Percentiles rank a stretch among this genome's conserved stretches.
Conservation (phyloP, 2,797 vertebrate species). For the Crenichthys baileyi region DNA sequence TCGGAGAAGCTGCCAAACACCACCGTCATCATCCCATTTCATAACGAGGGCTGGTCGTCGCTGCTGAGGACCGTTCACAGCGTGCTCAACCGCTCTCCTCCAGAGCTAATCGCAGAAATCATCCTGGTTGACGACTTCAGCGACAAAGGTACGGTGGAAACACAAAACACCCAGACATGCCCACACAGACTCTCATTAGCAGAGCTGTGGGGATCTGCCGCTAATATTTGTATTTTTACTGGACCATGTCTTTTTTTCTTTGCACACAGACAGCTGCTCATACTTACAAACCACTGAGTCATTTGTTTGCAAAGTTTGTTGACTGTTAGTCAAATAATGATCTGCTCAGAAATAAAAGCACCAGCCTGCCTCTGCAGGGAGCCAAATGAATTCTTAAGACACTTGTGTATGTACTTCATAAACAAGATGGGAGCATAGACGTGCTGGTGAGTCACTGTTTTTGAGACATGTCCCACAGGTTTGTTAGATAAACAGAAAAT, state of each 20-base stretch:
- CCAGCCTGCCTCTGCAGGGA: slow-evolving; percentile 10
- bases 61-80: slow-evolving; percentile 96
- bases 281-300: slow-evolving; percentile 19
- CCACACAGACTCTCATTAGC: neutral
- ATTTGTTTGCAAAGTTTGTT: slow-evolving; percentile 29
- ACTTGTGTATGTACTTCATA: neutral
- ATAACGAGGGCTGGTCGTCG: slow-evolving; percentile 98
- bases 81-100: slow-evolving; percentile 91
- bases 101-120: slow-evolving; percentile 90
- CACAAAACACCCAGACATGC: neutral
- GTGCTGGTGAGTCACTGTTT: slow-evolving; percentile 19
- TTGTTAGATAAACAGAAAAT: slow-evolving; percentile 1
- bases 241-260: slow-evolving; percentile 13
- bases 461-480: slow-evolving; percentile 3
- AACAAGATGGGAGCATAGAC: slow-evolving; percentile 2
- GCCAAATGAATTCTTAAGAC: slow-evolving; percentile 13
- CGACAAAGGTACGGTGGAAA: slow-evolving; percentile 85
- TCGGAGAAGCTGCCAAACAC: slow-evolving; percentile 92
- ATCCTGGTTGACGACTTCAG: slow-evolving; percentile 98
- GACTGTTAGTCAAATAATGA: slow-evolving; percentile 46
- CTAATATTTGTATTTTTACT: slow-evolving; percentile 15
- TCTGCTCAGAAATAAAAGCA: slow-evolving; percentile 24
- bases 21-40: slow-evolving; percentile 97
- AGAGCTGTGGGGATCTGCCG: neutral
- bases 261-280: slow-evolving; percentile 4